Conservation (phyloP, 1,140 invertebrate genomes). For the Drosophila asahinai region DNA sequence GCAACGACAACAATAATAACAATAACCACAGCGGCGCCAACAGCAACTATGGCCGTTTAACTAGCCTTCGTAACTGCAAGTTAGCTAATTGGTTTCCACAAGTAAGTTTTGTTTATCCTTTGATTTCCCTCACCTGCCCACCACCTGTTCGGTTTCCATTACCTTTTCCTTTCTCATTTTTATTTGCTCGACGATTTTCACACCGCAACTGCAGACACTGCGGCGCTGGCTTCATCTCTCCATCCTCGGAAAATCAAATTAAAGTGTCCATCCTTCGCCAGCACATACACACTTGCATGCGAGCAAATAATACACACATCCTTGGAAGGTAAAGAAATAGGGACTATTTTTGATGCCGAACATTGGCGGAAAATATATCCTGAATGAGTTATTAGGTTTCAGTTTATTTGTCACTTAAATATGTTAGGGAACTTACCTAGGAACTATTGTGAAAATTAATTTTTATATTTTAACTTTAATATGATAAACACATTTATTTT, state of each 20-base stretch:
- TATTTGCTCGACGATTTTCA: constrained; percentile 48
- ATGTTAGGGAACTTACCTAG: too few relatives aligned
- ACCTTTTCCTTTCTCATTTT: constrained; percentile 20
- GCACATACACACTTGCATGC: constrained; percentile 30
- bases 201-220: constrained; percentile 17
- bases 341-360: constrained; percentile 34
- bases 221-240: constrained; percentile 14
- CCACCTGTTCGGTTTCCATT: constrained; percentile 13
- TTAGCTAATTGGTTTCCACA: constrained; percentile 74
- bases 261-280: constrained; percentile 67
- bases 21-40: constrained; percentile 30
- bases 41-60: constrained; percentile 44
- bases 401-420: background rate
- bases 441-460: too few relatives aligned
- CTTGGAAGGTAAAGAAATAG: constrained; percentile 3
- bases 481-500: too few relatives aligned
- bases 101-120: constrained; percentile 69
- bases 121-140: constrained; percentile 7
- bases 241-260: constrained; percentile 75
- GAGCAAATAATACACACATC: constrained; percentile 3
- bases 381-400: background rate
- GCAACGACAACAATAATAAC: constrained; percentile 25
- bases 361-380: background rate
- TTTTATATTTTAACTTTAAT: too few relatives aligned
- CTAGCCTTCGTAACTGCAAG: constrained; percentile 57